Evolutionary conservation across 2,113 vertebrate species (phyloP).

Genomic region (Lophochroa leadbeateri): DNA sequence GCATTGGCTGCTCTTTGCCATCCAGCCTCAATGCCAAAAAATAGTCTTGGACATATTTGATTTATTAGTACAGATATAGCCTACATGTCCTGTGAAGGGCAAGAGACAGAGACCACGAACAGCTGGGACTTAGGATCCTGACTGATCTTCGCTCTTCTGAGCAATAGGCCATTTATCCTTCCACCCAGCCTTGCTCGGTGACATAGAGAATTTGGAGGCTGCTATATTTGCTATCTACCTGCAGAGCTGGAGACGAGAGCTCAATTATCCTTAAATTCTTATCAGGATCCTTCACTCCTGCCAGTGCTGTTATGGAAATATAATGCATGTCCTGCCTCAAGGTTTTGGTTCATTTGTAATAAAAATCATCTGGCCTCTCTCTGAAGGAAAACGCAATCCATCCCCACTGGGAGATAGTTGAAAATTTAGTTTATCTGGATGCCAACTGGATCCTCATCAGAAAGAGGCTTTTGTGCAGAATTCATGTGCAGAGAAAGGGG

Average conservation of each 20-base stretch:
- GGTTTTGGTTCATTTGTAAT: slow-evolving; percentile 57
- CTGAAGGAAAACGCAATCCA: slow-evolving; percentile 37
- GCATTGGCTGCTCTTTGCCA: background rate
- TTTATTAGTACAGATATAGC: background rate
- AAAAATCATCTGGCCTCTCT: slow-evolving; percentile 47
- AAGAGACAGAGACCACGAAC: background rate
- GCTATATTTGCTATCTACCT: slow-evolving; percentile 15
- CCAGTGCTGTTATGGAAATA: slow-evolving; percentile 21
- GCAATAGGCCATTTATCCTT: background rate
- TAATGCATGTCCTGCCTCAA: slow-evolving; percentile 52
- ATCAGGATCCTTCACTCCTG: slow-evolving; percentile 21
- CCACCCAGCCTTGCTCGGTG: background rate
- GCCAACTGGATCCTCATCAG: slow-evolving; percentile 50
- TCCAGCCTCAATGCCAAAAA: background rate
- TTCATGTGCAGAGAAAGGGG: background rate
- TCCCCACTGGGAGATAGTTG: slow-evolving; percentile 2
- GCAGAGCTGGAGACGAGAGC: background rate
- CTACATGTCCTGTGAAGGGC: background rate
- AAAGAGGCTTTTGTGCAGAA: slow-evolving; percentile 19
- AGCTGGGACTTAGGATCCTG: background rate
- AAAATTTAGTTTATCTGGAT: slow-evolving; percentile 21
- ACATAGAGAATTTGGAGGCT: background rate
- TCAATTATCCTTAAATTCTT: slow-evolving; percentile 39
- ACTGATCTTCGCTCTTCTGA: background rate
- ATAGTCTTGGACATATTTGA: background rate